phyloP scores from a whole-genome alignment of 2,797 vertebrate species.

The Semaprochilodus insignis region DNA sequence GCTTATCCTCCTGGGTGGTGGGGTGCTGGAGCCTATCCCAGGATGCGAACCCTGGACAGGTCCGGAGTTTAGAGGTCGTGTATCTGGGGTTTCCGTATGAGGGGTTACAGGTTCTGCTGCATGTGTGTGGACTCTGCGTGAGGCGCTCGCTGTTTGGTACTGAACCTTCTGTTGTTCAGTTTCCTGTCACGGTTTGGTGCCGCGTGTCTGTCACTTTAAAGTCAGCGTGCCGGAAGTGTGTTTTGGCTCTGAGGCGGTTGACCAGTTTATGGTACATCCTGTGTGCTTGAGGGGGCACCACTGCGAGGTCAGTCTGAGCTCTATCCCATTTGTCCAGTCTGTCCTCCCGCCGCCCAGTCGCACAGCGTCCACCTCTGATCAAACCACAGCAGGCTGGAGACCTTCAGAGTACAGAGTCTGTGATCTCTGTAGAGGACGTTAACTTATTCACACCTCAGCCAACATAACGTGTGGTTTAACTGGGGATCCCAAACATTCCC shows the following conservation, averaged over 20 bases:
- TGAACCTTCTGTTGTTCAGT: background rate
- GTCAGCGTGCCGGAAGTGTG: constrained; percentile 13
- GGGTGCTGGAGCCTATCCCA: too few species aligned
- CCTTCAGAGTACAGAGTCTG: background rate
- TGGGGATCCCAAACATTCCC: too few species aligned
- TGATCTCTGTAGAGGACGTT: too few species aligned
- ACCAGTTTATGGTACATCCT: background rate
- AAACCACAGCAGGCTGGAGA: background rate
- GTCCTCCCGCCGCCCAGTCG: background rate
- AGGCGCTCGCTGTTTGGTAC: too few species aligned
- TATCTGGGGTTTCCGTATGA: too few species aligned
- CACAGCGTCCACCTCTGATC: constrained; percentile 14
- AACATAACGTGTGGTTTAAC: too few species aligned
- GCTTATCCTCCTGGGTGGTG: too few species aligned
- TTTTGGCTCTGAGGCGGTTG: constrained; percentile 16
- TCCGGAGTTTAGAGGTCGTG: too few species aligned
- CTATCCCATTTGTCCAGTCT: background rate
- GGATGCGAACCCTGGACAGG: too few species aligned
- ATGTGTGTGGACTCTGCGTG: background rate
- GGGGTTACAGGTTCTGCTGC: background rate
- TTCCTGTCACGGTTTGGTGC: background rate
- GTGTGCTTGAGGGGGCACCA: constrained; percentile 17
- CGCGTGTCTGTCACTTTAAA: constrained; percentile 27
- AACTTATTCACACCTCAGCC: too few species aligned
- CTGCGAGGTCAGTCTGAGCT: constrained; percentile 11